Conservation (phyloP, 2,113 vertebrate species). For the Platichthys flesus region DNA sequence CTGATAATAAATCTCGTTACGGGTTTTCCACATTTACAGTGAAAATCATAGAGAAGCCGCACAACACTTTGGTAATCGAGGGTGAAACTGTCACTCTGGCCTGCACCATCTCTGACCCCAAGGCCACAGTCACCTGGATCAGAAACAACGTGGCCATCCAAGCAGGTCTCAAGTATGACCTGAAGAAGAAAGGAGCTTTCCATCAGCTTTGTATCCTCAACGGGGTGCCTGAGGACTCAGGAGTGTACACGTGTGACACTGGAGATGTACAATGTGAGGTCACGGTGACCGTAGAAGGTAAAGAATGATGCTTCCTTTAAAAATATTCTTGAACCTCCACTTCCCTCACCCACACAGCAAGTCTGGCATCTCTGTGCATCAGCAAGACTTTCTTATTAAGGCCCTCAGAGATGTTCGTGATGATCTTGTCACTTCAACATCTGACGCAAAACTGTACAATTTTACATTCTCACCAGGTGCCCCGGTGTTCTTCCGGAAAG, state of each 20-base stretch:
- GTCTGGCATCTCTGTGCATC: constrained; percentile 20
- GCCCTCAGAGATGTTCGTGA: constrained; percentile 15
- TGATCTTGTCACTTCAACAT: constrained; percentile 9
- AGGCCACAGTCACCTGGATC: constrained; percentile 69
- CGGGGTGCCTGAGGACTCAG: constrained; percentile 79
- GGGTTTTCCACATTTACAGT: constrained; percentile 75
- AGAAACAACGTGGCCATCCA: constrained; percentile 65
- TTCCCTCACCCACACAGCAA: constrained; percentile 13
- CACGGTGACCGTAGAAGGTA: constrained; percentile 86
- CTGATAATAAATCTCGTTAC: constrained; percentile 29
- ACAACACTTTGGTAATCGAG: constrained; percentile 78
- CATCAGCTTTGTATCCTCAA: constrained; percentile 80
- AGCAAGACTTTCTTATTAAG: constrained; percentile 3
- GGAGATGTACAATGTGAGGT: constrained; percentile 84
- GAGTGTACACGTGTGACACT: constrained; percentile 82
- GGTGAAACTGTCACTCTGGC: constrained; percentile 80
- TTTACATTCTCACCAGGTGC: constrained; percentile 75
- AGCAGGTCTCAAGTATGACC: constrained; percentile 75
- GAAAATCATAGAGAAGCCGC: constrained; percentile 79
- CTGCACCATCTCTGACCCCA: constrained; percentile 85
- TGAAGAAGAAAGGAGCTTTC: constrained; percentile 66
- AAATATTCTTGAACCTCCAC: constrained; percentile 36
- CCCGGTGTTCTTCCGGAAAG: constrained; percentile 84
- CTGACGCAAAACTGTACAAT: constrained; percentile 36
- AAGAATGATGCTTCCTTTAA: constrained; percentile 27